phyloP scores from a whole-genome alignment of 92 coral and sea anemone species.

The Epizoanthus fatuus region DNA sequence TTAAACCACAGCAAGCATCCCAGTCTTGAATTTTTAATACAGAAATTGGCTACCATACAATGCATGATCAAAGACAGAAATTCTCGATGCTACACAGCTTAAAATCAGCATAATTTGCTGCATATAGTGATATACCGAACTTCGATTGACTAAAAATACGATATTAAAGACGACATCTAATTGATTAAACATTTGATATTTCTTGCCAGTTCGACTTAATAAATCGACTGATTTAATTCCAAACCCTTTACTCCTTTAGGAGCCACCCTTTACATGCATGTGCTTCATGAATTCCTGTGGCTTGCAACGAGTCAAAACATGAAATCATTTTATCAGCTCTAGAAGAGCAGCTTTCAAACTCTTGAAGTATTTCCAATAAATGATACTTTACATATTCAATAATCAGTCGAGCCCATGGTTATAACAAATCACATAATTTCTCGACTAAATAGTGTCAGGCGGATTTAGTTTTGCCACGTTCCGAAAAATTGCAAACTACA shows the following conservation, averaged over 20 bases:
- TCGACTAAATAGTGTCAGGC: not conserved
- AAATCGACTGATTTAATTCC: constrained; percentile 1
- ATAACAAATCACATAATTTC: not conserved
- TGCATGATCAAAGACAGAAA: not conserved
- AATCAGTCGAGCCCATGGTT: constrained; percentile 23
- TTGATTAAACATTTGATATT: constrained; percentile 17
- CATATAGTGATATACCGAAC: constrained; percentile 25
- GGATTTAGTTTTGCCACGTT: not conserved
- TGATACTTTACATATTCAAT: constrained; percentile 41
- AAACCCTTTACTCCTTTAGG: constrained; percentile 1
- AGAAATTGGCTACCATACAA: not conserved
- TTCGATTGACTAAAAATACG: not conserved
- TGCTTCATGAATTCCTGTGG: constrained; percentile 48
- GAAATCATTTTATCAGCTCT: constrained; percentile 13
- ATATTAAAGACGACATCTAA: not conserved
- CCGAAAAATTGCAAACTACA: not conserved
- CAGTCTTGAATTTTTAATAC: constrained; percentile 37
- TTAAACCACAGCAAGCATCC: constrained; percentile 25
- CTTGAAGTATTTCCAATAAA: constrained; percentile 44
- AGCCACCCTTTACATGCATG: constrained; percentile 30
- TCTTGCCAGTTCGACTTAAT: not conserved
- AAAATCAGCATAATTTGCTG: not conserved
- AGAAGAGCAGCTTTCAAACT: not conserved
- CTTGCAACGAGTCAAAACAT: constrained; percentile 35
- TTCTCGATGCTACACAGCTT: too few species aligned